Evolutionary conservation across 2,888 invertebrate genomes (phyloP).

Genomic region (Nudaria mundana): DNA sequence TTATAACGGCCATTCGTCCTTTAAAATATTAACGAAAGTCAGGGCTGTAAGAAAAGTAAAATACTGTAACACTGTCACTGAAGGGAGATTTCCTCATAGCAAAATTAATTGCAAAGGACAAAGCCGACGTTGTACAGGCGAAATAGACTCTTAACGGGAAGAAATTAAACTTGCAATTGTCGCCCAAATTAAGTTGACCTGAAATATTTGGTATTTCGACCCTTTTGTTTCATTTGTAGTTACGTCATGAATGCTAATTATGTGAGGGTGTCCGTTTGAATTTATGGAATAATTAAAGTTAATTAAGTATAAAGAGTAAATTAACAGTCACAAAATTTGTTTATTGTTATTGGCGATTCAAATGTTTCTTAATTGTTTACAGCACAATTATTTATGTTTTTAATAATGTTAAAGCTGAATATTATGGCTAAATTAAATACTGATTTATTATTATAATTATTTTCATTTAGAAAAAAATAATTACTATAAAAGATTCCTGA

Average conservation of each 20-base stretch:
- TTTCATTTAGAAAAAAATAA: no score
- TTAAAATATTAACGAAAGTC: slow-evolving; percentile 54
- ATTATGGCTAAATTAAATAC: no score
- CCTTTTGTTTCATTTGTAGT: slow-evolving; percentile 71
- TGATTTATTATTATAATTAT: no score
- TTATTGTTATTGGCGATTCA: slow-evolving; percentile 48
- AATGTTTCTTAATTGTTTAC: slow-evolving; percentile 38
- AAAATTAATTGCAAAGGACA: slow-evolving; percentile 70
- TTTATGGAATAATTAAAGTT: slow-evolving; percentile 77
- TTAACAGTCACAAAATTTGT: slow-evolving; percentile 53
- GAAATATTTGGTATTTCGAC: slow-evolving; percentile 60
- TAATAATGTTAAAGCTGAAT: no score
- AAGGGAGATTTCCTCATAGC: slow-evolving; percentile 72
- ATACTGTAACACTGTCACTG: slow-evolving; percentile 62
- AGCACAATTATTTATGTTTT: no score
- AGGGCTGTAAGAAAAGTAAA: slow-evolving; percentile 55
- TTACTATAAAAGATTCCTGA: no score
- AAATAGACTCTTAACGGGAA: slow-evolving; percentile 62
- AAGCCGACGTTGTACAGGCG: slow-evolving; percentile 43
- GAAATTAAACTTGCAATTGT: slow-evolving; percentile 68
- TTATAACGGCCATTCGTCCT: slow-evolving; percentile 34
- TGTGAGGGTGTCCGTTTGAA: slow-evolving; percentile 68
- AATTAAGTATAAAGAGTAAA: slow-evolving; percentile 60
- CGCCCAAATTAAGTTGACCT: slow-evolving; percentile 65
- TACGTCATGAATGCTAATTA: slow-evolving; percentile 75